Base-by-base conservation (phyloP, 2,888 invertebrate genomes). In the Coelopa pilipes region DNA sequence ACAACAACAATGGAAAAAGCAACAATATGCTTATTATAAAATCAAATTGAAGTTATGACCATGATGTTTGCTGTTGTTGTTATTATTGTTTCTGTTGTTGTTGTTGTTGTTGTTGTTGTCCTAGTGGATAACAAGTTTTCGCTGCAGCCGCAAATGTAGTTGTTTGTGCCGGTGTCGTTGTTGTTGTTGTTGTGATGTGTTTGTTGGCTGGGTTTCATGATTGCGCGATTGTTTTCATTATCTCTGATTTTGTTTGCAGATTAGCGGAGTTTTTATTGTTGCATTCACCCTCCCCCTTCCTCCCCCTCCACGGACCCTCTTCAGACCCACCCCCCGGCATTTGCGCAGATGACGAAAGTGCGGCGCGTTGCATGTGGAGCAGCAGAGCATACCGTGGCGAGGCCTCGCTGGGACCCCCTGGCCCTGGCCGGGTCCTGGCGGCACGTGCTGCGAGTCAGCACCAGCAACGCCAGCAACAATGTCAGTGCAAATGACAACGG, bases 181-280 rank as follows among this genome's bases (percentile, higher is more conserved):
- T 71, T 74, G 49, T 72, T 75, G 70, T 73, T 67, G 50, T 63
- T 65, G 63, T 59, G 45, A 15, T 70, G 13, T 62, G 17, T 9
- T 68, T 72, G 34, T 72, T 72, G 74, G 71, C 71, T 70, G 55
- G 53, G 69, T 69, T 67, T 70, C 72, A 76, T 67, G 67, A 66
- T 74, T 72, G 74, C 67, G 76, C 76, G 73, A 77, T 77, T 75
- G 77, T 77, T 77, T 77, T 73, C 74, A 75, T 77, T 77, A 75
- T 77, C 74, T 76, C 68, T 74, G 76, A 78, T 78, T 76, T 75
- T 78, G 73, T 78, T 78, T 76, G 74, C 76, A 76, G 78, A 78
- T 78, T 76, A 77, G 74, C 69, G 69, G 59, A 65, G 46, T 53
- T 72, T 69, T 70, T 49, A 17, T 21, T 70, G 19, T 60, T 60